Conservation (phyloP, 2,888 invertebrate genomes). For the Pterostichus niger region DNA sequence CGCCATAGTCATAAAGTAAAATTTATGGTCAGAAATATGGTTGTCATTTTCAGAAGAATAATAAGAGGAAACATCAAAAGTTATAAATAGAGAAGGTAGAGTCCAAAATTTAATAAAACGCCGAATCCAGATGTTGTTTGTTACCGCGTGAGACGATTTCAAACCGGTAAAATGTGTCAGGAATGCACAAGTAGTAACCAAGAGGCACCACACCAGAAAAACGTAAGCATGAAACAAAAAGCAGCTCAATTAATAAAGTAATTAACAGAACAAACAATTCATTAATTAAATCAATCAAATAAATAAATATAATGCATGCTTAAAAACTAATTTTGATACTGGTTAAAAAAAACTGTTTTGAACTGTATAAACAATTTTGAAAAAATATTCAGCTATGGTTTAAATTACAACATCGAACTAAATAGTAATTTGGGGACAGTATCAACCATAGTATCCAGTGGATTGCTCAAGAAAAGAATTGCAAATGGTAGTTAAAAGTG, state of each 20-base stretch:
- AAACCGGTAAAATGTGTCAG: slow-evolving; percentile 9
- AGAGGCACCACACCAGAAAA: slow-evolving; percentile 70
- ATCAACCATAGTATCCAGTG: slow-evolving; percentile 27
- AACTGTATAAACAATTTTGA: slow-evolving; percentile 4
- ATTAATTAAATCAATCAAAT: slow-evolving; percentile 36
- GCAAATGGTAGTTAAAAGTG: neutral
- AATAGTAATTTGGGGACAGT: slow-evolving; percentile 14
- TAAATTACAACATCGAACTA: slow-evolving; percentile 32
- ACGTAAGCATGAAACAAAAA: slow-evolving; percentile 77
- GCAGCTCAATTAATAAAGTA: slow-evolving; percentile 72
- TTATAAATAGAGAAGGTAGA: no score
- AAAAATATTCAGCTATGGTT: slow-evolving; percentile 51
- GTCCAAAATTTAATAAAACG: neutral
- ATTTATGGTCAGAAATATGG: no score
- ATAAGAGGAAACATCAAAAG: no score
- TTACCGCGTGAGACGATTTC: neutral
- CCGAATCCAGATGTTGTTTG: neutral
- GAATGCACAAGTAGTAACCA: slow-evolving; percentile 41
- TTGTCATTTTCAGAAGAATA: neutral
- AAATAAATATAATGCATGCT: slow-evolving; percentile 63
- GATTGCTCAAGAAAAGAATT: slow-evolving; percentile 6
- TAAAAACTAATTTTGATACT: slow-evolving; percentile 53
- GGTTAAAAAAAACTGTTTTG: slow-evolving; percentile 21
- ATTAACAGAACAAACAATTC: slow-evolving; percentile 67
- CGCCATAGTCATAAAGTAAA: neutral